A percentile compares a stretch with the other conserved stretches of the same genome.
These are phyloP conservation scores for Hoplostethus atlanticus DNA, from an alignment of 2,797 vertebrate genomes.

Conservation along the genomic window DNA sequence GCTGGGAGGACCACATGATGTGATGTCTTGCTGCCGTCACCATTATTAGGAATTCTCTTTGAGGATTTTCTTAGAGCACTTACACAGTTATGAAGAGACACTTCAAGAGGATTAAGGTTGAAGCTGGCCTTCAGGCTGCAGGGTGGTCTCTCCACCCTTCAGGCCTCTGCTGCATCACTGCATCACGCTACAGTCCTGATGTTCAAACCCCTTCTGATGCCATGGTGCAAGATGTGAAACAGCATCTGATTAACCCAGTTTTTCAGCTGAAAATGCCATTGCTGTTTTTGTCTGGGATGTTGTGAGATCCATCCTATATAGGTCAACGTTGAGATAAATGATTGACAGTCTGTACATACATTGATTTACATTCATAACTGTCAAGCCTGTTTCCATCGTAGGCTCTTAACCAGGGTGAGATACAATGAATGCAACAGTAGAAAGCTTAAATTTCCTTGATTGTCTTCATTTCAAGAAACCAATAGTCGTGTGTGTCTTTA, in stretches of 20 bases:
- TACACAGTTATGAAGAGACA: no score
- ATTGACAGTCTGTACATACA: background rate
- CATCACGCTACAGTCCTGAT: background rate
- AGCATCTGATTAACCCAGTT: slow-evolving; percentile 6
- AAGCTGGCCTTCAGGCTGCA: no score
- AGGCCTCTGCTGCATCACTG: no score
- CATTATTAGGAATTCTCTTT: no score
- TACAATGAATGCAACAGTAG: background rate
- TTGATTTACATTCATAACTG: background rate
- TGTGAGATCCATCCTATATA: background rate
- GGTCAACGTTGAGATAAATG: background rate
- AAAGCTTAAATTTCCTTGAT: background rate
- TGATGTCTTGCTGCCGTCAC: no score
- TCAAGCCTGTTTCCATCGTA: background rate
- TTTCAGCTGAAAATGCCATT: background rate
- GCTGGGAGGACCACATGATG: no score
- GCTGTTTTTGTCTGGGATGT: background rate
- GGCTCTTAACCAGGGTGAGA: no score
- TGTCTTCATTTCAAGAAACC: no score
- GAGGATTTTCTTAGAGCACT: no score
- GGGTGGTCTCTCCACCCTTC: no score
- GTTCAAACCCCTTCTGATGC: background rate
- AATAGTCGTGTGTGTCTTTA: background rate
- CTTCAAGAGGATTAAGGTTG: no score
- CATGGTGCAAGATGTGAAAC: background rate